Conservation (phyloP, 2,113 vertebrate genomes). For the Festucalex cinctus region DNA sequence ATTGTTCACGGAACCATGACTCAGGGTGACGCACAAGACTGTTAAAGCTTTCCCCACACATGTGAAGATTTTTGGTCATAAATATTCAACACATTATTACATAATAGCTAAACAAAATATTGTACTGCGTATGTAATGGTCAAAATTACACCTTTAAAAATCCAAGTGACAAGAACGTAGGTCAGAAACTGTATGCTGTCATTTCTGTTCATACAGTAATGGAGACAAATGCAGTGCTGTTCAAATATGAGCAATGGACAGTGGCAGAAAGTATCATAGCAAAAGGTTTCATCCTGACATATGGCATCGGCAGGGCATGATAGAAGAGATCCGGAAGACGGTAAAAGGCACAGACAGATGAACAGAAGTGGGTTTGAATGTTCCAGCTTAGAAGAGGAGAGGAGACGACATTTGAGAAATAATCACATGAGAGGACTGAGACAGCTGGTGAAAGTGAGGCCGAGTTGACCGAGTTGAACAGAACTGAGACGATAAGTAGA, state of each 20-base stretch:
- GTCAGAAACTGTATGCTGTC: too few species aligned
- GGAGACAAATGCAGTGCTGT: too few species aligned
- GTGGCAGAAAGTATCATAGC: constrained; percentile 57
- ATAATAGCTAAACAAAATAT: too few species aligned
- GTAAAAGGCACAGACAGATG: constrained; percentile 10
- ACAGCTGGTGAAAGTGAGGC: constrained; percentile 2
- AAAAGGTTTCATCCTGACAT: constrained; percentile 45
- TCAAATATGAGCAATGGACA: constrained; percentile 13
- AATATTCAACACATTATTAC: too few species aligned
- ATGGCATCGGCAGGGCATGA: constrained; percentile 16
- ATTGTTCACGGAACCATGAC: too few species aligned
- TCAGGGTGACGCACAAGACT: too few species aligned
- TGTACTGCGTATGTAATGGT: too few species aligned
- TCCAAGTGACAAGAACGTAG: too few species aligned
- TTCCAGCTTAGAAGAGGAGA: constrained; percentile 4
- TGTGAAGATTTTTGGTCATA: too few species aligned
- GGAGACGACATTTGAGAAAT: constrained; percentile 19
- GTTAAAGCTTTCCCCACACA: too few species aligned
- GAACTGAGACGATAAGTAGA: constrained; percentile 2
- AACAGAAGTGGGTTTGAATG: background rate
- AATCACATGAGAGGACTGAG: constrained; percentile 12
- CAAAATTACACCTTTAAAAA: too few species aligned
- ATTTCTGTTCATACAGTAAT: too few species aligned
- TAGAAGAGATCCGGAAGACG: background rate
- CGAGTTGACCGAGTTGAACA: background rate